A percentile compares a stretch with the other conserved stretches of the same genome.
Conservation (phyloP, 2,113 vertebrate genomes). For the Cyprinodon brontotheroides region DNA sequence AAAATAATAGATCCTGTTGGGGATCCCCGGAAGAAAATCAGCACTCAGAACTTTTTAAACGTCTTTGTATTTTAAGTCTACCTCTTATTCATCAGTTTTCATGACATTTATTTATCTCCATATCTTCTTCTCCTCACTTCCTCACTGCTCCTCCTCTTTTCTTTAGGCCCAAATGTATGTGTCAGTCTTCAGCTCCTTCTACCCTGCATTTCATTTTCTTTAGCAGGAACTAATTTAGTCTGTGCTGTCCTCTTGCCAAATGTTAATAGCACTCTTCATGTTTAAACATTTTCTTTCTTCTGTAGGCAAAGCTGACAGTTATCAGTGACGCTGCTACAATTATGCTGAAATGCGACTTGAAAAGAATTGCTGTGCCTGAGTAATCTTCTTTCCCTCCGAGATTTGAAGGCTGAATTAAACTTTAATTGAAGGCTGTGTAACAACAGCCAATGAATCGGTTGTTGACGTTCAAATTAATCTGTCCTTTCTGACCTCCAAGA, state of each 20-base stretch:
- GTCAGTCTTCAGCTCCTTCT: constrained; percentile 28
- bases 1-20: too few relatives aligned
- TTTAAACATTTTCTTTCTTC: constrained; percentile 42
- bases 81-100: background rate
- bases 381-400: constrained; percentile 26
- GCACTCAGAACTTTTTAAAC: too few relatives aligned
- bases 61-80: too few relatives aligned
- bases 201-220: constrained; percentile 30
- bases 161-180: constrained; percentile 4
- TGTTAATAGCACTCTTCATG: constrained; percentile 39
- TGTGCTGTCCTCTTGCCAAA: constrained; percentile 30
- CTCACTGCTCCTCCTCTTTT: background rate
- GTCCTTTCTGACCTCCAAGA: constrained; percentile 1
- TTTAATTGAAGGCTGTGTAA: constrained; percentile 26
- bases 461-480: constrained; percentile 23
- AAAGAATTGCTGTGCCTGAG: constrained; percentile 19
- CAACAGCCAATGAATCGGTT: constrained; percentile 14
- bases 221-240: constrained; percentile 34
- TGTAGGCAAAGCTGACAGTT: constrained; percentile 26
- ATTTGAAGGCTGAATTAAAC: constrained; percentile 30
- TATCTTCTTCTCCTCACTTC: background rate
- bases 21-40: too few relatives aligned
- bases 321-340: constrained; percentile 39
- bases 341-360: constrained; percentile 30
- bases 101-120: background rate